Evolutionary conservation across 2,113 vertebrate genomes (phyloP).

Genomic region (Bubo bubo): DNA sequence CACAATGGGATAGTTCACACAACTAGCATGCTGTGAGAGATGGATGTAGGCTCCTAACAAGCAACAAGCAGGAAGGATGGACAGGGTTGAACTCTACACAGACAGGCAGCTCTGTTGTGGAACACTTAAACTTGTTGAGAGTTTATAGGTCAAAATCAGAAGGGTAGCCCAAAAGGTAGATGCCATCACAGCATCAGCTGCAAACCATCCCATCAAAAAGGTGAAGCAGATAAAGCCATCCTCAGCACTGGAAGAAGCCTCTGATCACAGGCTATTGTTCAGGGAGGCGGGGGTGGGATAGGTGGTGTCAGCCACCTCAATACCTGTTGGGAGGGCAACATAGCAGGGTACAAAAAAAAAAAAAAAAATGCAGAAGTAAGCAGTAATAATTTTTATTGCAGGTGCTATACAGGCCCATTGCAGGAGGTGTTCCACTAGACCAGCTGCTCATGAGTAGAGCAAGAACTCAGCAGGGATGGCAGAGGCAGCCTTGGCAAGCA

Average conservation of each 20-base stretch:
- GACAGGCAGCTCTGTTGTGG: neutral
- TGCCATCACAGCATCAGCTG: neutral
- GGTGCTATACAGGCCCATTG: neutral
- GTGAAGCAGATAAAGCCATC: neutral
- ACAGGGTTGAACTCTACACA: neutral
- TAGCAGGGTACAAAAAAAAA: neutral
- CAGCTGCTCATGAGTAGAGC: neutral
- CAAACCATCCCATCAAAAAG: neutral
- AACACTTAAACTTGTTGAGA: neutral
- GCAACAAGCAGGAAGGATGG: neutral
- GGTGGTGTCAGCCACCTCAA: neutral
- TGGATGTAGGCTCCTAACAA: neutral
- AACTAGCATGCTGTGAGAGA: neutral
- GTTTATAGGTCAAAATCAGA: neutral
- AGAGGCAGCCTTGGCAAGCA: neutral
- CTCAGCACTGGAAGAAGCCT: neutral
- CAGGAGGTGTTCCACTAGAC: neutral
- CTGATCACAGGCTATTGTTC: neutral
- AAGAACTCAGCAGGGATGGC: neutral
- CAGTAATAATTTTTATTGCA: neutral
- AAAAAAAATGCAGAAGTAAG: neutral
- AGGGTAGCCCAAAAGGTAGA: neutral
- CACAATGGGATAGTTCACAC: neutral
- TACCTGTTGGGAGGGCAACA: neutral
- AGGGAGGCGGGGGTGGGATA: fast-evolving